Conservation (phyloP, 92 coral and sea anemone genomes). For the Palythoa grandis region DNA sequence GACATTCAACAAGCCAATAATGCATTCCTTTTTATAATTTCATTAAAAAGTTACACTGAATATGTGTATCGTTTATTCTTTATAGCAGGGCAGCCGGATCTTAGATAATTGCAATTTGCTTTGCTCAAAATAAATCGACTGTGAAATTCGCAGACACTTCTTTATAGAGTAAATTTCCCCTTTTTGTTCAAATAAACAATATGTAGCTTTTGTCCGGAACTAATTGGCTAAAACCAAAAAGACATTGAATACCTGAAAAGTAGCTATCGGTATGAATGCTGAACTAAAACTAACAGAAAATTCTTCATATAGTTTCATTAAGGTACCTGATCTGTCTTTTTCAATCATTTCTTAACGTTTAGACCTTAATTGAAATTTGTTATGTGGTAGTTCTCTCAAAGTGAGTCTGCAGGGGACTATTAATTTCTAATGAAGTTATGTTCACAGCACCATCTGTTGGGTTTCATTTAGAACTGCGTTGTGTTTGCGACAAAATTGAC, state of each 20-base stretch:
- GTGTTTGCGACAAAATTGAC: conserved; percentile 34
- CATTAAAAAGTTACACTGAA: conserved; percentile 23
- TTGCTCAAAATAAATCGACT: conserved; percentile 76
- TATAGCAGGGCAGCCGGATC: conserved; percentile 63
- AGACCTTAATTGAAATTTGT: conserved; percentile 77
- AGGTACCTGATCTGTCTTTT: conserved; percentile 45
- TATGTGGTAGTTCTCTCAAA: conserved; percentile 70
- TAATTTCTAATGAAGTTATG: conserved; percentile 76
- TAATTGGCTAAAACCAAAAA: conserved; percentile 65
- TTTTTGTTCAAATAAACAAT: conserved; percentile 78
- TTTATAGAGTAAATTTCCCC: conserved; percentile 59
- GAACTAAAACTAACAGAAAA: conserved; percentile 24
- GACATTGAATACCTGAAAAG: conserved; percentile 37
- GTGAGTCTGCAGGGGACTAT: conserved; percentile 70
- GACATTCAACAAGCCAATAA: conserved; percentile 13
- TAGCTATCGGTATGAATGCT: conserved; percentile 62
- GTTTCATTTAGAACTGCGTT: conserved; percentile 57
- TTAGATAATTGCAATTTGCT: conserved; percentile 77
- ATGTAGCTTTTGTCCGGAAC: conserved; percentile 57
- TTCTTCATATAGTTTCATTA: conserved; percentile 36
- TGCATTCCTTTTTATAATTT: conserved; percentile 41
- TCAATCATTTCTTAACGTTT: conserved; percentile 61
- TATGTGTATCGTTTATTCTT: conserved; percentile 2
- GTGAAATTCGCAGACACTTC: conserved; percentile 63
- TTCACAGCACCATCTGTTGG: conserved; percentile 71